Conservation (phyloP, 2,113 vertebrate genomes). For the Ammodytes marinus region DNA sequence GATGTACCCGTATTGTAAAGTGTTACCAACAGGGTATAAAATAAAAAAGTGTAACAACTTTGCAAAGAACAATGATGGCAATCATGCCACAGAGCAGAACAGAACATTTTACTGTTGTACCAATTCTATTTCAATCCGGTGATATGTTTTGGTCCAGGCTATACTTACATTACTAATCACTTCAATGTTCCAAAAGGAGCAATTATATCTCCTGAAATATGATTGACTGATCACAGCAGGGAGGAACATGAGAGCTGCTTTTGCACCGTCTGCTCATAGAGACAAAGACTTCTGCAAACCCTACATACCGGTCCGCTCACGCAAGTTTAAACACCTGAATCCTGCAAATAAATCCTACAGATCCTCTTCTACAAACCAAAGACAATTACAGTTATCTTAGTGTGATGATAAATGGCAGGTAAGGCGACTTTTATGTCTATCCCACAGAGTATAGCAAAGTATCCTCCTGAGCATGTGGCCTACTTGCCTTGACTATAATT, state of each 20-base stretch:
- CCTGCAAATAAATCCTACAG: slow-evolving; percentile 3
- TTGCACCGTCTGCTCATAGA: slow-evolving; percentile 17
- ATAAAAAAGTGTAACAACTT: neutral
- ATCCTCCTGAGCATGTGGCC: neutral
- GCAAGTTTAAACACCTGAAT: slow-evolving; percentile 26
- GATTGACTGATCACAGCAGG: slow-evolving; percentile 48
- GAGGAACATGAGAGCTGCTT: slow-evolving; percentile 28
- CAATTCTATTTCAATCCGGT: slow-evolving; percentile 13
- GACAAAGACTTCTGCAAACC: slow-evolving; percentile 15
- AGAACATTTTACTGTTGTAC: slow-evolving; percentile 12
- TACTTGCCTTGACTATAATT: neutral
- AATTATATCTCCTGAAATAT: slow-evolving; percentile 12
- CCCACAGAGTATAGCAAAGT: neutral
- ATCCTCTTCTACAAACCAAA: slow-evolving; percentile 18
- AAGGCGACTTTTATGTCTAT: neutral
- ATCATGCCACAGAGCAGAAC: neutral
- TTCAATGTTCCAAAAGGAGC: slow-evolving; percentile 23
- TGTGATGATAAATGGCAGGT: neutral
- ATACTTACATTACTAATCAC: slow-evolving; percentile 19
- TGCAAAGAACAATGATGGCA: neutral
- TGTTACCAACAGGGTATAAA: too few relatives aligned
- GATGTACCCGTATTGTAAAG: too few relatives aligned
- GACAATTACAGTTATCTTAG: neutral
- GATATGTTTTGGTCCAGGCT: slow-evolving; percentile 18
- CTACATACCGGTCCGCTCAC: neutral